Base-by-base conservation (phyloP, 2,797 vertebrate species). In the Myotis vivesi region DNA sequence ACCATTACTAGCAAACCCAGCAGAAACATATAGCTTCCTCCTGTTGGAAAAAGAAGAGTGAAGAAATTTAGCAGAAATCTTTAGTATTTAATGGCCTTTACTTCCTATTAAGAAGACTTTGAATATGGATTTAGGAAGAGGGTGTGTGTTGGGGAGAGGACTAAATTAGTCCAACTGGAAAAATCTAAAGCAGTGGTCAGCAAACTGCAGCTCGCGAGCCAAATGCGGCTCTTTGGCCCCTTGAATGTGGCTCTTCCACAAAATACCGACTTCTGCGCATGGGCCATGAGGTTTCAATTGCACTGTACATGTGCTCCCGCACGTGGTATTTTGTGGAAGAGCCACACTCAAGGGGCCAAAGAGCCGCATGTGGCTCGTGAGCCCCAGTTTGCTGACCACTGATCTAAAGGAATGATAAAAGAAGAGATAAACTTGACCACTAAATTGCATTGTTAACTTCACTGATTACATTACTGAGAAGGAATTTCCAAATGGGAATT, bases 1-100 rank as follows among this genome's bases (percentile, higher is more conserved):
- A 82, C 88, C 88, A 86, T 94, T 91, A 84, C 93, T 92, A 92
- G 95, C 85, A 92, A 76, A 88, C 25, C 90, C 82, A 86, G 89
- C 90, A 94, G 92, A 97, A 95, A 94, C 38, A 82, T 81, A 91
- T 11, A 75, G 82, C 85, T 88, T 95, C 64, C 68, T 72, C 76
- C 85, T 84, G 28, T 91, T 95, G 77, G 95, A 66, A 94, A 96
- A 92, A 77, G 62, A 82, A 33, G 38, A 88, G 73, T 38, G 13
- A 82, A 94, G 87, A 88, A 87, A 87, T 75, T 92, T 44, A 94
- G 71, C 38, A 82, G 77, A 96, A 73, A 80, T 38, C 51, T 92
- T 95, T 38, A 95, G 44, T 25, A 57, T 95, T 92, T 86, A 83
- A 94, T 91, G 75, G 16, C n/a, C 77, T 95, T 84, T 94, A 76